These are phyloP conservation scores for Quadriops clusia DNA, from an alignment of 2,888 invertebrate species.

Conservation along the genomic window DNA sequence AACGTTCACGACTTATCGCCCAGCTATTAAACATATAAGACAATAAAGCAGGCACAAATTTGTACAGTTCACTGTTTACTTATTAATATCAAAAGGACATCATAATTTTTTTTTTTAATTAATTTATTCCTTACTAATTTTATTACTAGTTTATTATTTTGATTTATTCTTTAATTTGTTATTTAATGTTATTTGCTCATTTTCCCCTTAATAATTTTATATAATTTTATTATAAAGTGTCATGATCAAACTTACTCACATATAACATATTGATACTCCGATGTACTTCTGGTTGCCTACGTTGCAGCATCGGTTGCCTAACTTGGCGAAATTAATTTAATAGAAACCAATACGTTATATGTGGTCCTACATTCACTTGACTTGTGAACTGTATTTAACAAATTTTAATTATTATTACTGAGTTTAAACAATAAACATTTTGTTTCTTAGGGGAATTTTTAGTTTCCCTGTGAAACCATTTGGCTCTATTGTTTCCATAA, in stretches of 20 bases:
- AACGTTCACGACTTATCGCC: no score
- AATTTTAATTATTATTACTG: slow-evolving; percentile 4
- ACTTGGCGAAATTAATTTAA: no score
- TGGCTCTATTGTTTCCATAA: slow-evolving; percentile 13
- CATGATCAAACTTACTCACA: slow-evolving; percentile 4
- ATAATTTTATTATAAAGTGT: background rate
- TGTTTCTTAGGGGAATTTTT: slow-evolving; percentile 7
- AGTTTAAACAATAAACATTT: slow-evolving; percentile 2
- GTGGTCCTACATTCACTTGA: slow-evolving; percentile 5
- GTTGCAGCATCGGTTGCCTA: no score
- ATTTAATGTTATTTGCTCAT: slow-evolving; percentile 4
- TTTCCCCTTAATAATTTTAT: slow-evolving; percentile 1
- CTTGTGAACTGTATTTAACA: slow-evolving; percentile 20
- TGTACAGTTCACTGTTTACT: slow-evolving; percentile 16
- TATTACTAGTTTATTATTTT: slow-evolving; percentile 8
- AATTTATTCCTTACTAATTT: slow-evolving; percentile 7
- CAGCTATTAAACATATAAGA: no score
- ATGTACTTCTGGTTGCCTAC: no score
- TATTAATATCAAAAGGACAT: no score
- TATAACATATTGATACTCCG: slow-evolving; percentile 9
- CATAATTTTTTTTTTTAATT: slow-evolving; percentile 6
- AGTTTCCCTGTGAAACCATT: slow-evolving; percentile 9
- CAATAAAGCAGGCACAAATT: no score
- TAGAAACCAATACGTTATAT: no score
- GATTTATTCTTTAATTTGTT: slow-evolving; percentile 4